Conservation (phyloP, 2,888 invertebrate species). For the Cyrtodaria siliqua region DNA sequence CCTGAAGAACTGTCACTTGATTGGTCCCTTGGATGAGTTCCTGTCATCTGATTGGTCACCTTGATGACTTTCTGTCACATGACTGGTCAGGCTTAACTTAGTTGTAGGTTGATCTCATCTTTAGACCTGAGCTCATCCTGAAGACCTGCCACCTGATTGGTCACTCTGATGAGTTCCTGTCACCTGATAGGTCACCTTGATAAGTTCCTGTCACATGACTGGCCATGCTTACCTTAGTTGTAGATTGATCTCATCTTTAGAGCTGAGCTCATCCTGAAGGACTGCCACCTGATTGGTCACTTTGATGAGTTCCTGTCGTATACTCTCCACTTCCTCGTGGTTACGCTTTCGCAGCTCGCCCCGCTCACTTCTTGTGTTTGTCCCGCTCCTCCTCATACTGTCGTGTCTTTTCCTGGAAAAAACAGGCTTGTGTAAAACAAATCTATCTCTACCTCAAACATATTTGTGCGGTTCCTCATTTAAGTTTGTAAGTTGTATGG, state of each 20-base stretch:
- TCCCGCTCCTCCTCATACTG: constrained; percentile 73
- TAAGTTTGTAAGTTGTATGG: too few species aligned
- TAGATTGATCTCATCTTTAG: constrained; percentile 72
- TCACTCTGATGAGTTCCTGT: constrained; percentile 68
- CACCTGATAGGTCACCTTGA: too few species aligned
- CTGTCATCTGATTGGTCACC: too few species aligned
- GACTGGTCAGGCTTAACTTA: constrained; percentile 63
- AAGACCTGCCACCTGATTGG: constrained; percentile 59
- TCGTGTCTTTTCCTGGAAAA: constrained; percentile 74
- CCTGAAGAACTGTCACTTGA: too few species aligned
- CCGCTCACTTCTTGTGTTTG: constrained; percentile 61
- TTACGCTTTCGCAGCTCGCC: constrained; percentile 49
- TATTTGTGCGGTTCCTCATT: too few species aligned
- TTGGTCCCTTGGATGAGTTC: too few species aligned
- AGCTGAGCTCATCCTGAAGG: constrained; percentile 68
- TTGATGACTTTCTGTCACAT: neutral
- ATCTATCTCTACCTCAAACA: too few species aligned
- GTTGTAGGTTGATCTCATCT: constrained; percentile 70
- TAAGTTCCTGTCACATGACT: neutral
- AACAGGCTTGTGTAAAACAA: too few species aligned
- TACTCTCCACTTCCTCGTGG: constrained; percentile 66
- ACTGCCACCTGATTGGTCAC: constrained; percentile 60
- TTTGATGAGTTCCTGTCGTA: constrained; percentile 70
- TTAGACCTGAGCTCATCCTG: constrained; percentile 71
- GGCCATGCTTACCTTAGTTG: constrained; percentile 69